phyloP scores from a whole-genome alignment of 2,888 invertebrate genomes.

The Anoplius nigerrimus region DNA sequence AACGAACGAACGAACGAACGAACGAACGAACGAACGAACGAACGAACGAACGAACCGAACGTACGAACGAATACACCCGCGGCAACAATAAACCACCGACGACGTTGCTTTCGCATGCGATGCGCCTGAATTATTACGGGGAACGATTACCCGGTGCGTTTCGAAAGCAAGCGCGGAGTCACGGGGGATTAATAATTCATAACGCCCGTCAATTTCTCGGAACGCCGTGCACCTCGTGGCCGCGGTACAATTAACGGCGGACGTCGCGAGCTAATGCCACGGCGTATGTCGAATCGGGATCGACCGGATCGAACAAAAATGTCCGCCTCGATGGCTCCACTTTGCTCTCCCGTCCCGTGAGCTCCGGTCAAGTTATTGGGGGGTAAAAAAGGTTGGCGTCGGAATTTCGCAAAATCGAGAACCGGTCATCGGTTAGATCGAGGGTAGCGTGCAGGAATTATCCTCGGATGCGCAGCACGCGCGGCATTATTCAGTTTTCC shows the following conservation, averaged over 20 bases:
- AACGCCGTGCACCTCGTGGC: conserved; percentile 3
- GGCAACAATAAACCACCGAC: no score
- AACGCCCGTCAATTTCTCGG: conserved; percentile 17
- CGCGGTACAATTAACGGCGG: conserved; percentile 25
- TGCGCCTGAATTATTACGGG: conserved; percentile 13
- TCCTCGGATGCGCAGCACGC: conserved; percentile 32
- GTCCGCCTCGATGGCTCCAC: no score
- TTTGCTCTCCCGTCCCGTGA: no score
- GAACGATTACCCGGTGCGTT: conserved; percentile 14
- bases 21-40: no score
- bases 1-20: no score
- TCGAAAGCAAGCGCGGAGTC: conserved; percentile 21
- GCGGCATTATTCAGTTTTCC: conserved; percentile 43
- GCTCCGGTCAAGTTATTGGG: no score
- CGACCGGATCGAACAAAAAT: conserved; percentile 24
- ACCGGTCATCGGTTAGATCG: conserved; percentile 10
- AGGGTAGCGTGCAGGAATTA: neutral
- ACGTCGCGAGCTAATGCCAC: conserved; percentile 2
- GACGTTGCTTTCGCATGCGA: conserved; percentile 14
- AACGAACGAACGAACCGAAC: no score
- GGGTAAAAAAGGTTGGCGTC: conserved; percentile 7
- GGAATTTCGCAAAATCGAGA: conserved; percentile 27
- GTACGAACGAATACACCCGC: no score
- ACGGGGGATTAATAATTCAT: conserved; percentile 28
- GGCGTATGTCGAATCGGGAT: conserved; percentile 15